Evolutionary conservation across 2,797 vertebrate genomes (phyloP).

Genomic region (Synaphobranchus kaupii): DNA sequence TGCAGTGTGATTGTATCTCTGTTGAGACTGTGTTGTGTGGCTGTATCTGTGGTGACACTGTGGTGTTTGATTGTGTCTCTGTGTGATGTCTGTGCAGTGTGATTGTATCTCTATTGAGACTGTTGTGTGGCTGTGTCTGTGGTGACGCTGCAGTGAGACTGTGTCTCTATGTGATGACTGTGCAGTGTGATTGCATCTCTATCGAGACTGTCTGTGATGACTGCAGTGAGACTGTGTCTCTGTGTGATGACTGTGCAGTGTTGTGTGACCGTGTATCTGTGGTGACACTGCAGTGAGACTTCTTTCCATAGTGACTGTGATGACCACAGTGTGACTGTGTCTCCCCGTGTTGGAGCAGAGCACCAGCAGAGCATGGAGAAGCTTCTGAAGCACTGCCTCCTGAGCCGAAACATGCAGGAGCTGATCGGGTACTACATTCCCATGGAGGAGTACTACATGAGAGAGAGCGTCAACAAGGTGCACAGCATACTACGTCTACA

Average conservation of each 20-base stretch:
- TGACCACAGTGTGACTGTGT: neutral
- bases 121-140: no score
- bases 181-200: neutral
- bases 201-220: neutral
- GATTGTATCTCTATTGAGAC: no score
- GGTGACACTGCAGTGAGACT: neutral
- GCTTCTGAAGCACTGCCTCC: slow-evolving; percentile 88
- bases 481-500: neutral
- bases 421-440: slow-evolving; percentile 96
- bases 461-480: slow-evolving; percentile 96
- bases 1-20: no score
- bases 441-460: slow-evolving; percentile 99
- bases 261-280: neutral
- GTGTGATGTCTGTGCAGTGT: neutral
- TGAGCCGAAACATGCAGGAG: slow-evolving; percentile 94
- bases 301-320: neutral
- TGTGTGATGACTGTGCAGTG: neutral
- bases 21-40: no score
- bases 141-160: neutral
- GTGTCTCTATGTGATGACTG: neutral
- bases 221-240: neutral
- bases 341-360: slow-evolving; percentile 57
- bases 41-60: neutral
- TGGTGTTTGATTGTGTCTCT: no score
- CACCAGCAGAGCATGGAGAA: slow-evolving; percentile 91